These are phyloP conservation scores for Sebastolobus alascanus DNA, from an alignment of 2,797 vertebrate genomes.

Conservation along the genomic window DNA sequence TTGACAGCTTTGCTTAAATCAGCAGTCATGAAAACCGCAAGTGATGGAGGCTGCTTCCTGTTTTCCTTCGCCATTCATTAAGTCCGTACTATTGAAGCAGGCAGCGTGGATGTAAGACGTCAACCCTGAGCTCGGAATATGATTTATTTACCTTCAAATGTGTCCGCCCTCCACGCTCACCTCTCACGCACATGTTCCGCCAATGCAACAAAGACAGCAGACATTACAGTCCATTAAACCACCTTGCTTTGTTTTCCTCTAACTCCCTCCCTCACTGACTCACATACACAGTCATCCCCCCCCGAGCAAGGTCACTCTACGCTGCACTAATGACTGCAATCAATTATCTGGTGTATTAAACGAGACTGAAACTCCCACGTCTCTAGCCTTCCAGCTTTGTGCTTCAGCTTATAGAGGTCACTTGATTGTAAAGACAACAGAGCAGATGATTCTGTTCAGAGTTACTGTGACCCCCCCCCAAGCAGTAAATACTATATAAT, in stretches of 20 bases:
- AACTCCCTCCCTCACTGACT: conserved; percentile 19
- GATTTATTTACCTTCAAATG: conserved; percentile 71
- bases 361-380: conserved; percentile 56
- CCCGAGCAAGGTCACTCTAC: conserved; percentile 68
- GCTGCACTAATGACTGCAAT: conserved; percentile 72
- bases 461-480: neutral
- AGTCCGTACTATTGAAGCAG: conserved; percentile 47
- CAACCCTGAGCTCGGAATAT: conserved; percentile 38
- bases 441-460: conserved; percentile 39
- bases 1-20: conserved; percentile 55
- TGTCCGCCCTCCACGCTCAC: conserved; percentile 19
- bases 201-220: conserved; percentile 3
- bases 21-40: conserved; percentile 37
- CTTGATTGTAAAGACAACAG: conserved; percentile 44
- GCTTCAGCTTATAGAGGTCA: conserved; percentile 41
- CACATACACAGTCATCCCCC: conserved; percentile 11
- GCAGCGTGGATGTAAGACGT: conserved; percentile 59
- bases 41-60: conserved; percentile 35
- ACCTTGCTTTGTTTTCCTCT: conserved; percentile 12
- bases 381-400: conserved; percentile 43
- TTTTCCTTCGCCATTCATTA: conserved; percentile 60
- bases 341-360: conserved; percentile 71
- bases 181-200: conserved; percentile 4
- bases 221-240: conserved; percentile 34
- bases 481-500: neutral